Evolutionary conservation across 2,113 vertebrate genomes (phyloP).

Genomic region (Pachycephala philippinensis): DNA sequence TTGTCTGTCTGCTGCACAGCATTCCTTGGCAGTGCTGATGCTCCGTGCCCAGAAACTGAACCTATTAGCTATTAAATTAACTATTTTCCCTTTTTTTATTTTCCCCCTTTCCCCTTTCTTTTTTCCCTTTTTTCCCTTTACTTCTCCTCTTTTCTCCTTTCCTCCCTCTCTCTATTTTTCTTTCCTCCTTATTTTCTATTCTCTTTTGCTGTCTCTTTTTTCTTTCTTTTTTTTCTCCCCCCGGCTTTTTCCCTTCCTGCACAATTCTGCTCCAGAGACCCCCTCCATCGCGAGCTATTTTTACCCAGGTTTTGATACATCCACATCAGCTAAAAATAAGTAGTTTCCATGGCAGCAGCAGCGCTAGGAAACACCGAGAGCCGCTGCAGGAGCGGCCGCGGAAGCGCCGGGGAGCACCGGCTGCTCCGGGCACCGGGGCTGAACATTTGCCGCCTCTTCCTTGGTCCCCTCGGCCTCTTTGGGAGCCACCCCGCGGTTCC

Average conservation of each 20-base stretch:
- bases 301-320: slow-evolving; percentile 34
- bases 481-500: accelerated
- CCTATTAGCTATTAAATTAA: not conserved
- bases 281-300: slow-evolving; percentile 34
- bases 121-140: accelerated
- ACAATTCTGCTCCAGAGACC: not conserved
- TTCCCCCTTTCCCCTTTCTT: not conserved
- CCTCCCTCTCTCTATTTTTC: not conserved
- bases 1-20: not conserved
- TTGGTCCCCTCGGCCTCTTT: not conserved
- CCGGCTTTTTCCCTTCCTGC: not conserved
- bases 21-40: not conserved
- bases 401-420: not conserved
- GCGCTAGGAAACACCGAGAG: not conserved
- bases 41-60: not conserved
- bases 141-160: not conserved
- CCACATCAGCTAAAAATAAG: slow-evolving; percentile 59
- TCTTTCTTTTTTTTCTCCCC: accelerated
- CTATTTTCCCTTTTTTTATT: not conserved
- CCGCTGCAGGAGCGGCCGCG: not conserved
- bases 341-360: slow-evolving; percentile 48
- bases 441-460: not conserved
- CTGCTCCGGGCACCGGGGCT: not conserved
- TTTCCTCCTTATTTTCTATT: not conserved
- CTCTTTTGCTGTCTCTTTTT: not conserved